Base-by-base conservation (phyloP, 2,888 invertebrate species). In the Dasysyrphus albostriatus region DNA sequence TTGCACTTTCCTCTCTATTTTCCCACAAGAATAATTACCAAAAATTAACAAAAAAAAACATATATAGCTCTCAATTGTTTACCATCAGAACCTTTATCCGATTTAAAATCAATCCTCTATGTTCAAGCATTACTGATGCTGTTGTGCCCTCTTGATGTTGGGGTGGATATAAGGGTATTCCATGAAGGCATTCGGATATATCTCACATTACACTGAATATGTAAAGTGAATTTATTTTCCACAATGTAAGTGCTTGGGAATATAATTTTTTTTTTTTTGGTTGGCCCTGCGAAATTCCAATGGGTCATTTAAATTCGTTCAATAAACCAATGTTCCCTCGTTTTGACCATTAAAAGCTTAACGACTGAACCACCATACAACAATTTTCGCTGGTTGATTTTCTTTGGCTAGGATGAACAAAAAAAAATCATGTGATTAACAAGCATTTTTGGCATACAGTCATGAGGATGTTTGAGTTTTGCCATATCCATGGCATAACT, bases 351-450 rank as follows among this genome's bases (percentile, higher is more conserved):
- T 19, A 42, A 65, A 72, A 51, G 65, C 76, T 77, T 77, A 59
- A 61, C 56, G 14, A 16, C 39, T n/a, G 58, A 78, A 61, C 63
- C 70, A 54, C n/a, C n/a, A 4, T 9, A 49, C 9, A 19, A 58
- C 12, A 56, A 37, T 49, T n/a, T n/a, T 7, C 42, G 14, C 6
- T 24, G 49, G 54, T 34, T 34, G 51, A 47, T 51, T 67, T 39
- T 9, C 49, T 16, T 19, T 47, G 5, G 51, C 44, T 10, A 47
- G 10, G 6, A 7, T 24, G 10, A 3, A 12, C 16, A 24, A 37
- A 82, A 77, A 83, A 61, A 61, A 24, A 14, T 1, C 58, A 24
- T 32, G 69, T 69, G 73, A 85, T 85, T 85, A 81, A 73, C 81
- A 85, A 67, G 54, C 56, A 67, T 56, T 80, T 76, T 77, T 69